Evolutionary conservation across 2,113 vertebrate genomes (phyloP).

Genomic region (Pterocles gutturalis): DNA sequence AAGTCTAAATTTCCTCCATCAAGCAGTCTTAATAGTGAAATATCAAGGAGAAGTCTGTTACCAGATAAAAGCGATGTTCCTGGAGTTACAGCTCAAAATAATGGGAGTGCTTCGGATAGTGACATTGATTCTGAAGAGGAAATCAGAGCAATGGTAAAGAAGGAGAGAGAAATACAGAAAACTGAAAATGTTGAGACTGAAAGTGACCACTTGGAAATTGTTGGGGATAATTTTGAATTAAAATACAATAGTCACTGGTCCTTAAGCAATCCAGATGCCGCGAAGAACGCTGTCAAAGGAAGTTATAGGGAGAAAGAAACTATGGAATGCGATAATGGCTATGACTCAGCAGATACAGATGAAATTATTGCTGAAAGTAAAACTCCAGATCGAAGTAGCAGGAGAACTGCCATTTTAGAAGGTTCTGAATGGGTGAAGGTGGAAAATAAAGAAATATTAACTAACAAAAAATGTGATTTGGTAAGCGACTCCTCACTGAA

Average conservation of each 20-base stretch:
- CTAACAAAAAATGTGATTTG: background rate
- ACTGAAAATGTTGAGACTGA: slow-evolving; percentile 2
- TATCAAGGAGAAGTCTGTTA: background rate
- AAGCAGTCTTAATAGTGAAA: background rate
- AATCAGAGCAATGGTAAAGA: slow-evolving; percentile 70
- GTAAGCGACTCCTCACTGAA: background rate
- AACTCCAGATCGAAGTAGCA: background rate
- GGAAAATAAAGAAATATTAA: background rate
- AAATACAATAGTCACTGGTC: slow-evolving; percentile 59
- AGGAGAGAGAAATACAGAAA: slow-evolving; percentile 54
- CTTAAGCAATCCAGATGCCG: background rate
- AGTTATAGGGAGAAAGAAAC: background rate
- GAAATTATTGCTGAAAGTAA: slow-evolving; percentile 85
- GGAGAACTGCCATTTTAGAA: background rate
- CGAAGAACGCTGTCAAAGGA: background rate
- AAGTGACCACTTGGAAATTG: slow-evolving; percentile 83
- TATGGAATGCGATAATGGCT: slow-evolving; percentile 66
- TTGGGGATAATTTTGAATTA: slow-evolving; percentile 81
- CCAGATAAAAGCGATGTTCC: background rate
- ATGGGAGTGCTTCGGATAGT: slow-evolving; percentile 7
- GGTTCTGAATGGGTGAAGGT: background rate
- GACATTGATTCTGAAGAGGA: slow-evolving; percentile 86
- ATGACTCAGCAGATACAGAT: slow-evolving; percentile 90
- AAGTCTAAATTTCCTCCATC: background rate
- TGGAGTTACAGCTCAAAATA: background rate